A percentile compares a stretch with the other conserved stretches of the same genome.
These are phyloP conservation scores for Ataeniobius toweri DNA, from an alignment of 2,797 vertebrate genomes.

Conservation along the genomic window DNA sequence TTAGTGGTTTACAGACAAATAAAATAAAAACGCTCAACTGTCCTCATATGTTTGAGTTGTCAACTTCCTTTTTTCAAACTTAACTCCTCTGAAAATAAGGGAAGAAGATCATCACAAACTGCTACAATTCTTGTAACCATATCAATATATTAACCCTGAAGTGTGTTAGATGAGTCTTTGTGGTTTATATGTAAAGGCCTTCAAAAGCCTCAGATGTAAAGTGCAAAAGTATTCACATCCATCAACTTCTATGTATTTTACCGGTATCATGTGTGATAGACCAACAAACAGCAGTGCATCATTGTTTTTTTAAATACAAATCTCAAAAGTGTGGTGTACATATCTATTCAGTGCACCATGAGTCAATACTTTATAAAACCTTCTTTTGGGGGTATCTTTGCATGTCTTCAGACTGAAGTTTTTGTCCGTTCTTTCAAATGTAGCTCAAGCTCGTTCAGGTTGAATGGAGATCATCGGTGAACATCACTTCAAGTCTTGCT, in stretches of 20 bases:
- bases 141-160: slow-evolving; percentile 3
- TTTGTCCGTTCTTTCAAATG: too few relatives aligned
- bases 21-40: not conserved
- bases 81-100: slow-evolving; percentile 16
- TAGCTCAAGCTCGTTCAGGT: too few relatives aligned
- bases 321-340: too few relatives aligned
- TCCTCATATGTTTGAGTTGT: not conserved
- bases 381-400: too few relatives aligned
- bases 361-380: too few relatives aligned
- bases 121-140: not conserved
- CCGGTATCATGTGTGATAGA: not conserved
- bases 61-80: slow-evolving; percentile 29
- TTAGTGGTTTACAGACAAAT: not conserved
- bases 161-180: not conserved
- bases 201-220: not conserved
- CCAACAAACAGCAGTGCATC: not conserved
- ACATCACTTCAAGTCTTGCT: too few relatives aligned
- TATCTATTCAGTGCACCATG: too few relatives aligned
- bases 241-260: not conserved
- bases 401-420: too few relatives aligned
- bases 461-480: too few relatives aligned
- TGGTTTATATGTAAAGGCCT: not conserved
- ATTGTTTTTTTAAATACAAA: not conserved
- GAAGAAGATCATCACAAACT: slow-evolving; percentile 14
- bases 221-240: not conserved